phyloP scores from a whole-genome alignment of 2,888 invertebrate species.

The Capitulum mitella region DNA sequence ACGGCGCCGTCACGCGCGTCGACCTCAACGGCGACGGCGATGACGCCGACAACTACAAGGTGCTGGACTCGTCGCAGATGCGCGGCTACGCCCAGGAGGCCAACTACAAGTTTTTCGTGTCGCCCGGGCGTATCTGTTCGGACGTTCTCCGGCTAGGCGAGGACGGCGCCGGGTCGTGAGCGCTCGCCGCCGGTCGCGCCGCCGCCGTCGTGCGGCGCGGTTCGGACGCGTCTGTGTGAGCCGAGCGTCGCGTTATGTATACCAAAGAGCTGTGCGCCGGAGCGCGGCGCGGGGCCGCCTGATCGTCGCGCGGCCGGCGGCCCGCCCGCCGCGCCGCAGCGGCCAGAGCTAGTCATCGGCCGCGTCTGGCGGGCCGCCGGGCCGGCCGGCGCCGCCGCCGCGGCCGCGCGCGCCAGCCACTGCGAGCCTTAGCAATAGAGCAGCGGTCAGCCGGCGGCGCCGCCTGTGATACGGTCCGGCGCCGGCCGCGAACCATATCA shows the following conservation, averaged over 20 bases:
- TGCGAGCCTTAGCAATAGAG: too few species aligned
- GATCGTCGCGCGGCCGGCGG: neutral
- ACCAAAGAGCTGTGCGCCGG: neutral
- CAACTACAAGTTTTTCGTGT: conserved; percentile 3
- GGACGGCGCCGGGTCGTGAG: neutral
- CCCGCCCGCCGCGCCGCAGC: neutral
- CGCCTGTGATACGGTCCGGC: too few species aligned
- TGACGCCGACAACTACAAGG: neutral
- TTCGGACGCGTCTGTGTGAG: neutral
- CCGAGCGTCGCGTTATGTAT: neutral
- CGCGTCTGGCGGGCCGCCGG: neutral
- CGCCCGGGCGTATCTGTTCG: neutral
- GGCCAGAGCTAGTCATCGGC: neutral
- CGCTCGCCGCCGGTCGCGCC: too few species aligned
- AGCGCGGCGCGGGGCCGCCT: neutral
- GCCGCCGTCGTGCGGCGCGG: too few species aligned
- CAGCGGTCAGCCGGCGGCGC: too few species aligned
- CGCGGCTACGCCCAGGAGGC: neutral
- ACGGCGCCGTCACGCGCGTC: neutral
- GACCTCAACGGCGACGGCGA: neutral
- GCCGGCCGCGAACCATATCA: too few species aligned
- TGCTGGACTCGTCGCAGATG: neutral
- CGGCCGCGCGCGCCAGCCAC: too few species aligned
- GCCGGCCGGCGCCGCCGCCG: neutral
- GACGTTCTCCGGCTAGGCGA: neutral